Conservation (phyloP, 2,888 invertebrate species). For the Acronicta psi region DNA sequence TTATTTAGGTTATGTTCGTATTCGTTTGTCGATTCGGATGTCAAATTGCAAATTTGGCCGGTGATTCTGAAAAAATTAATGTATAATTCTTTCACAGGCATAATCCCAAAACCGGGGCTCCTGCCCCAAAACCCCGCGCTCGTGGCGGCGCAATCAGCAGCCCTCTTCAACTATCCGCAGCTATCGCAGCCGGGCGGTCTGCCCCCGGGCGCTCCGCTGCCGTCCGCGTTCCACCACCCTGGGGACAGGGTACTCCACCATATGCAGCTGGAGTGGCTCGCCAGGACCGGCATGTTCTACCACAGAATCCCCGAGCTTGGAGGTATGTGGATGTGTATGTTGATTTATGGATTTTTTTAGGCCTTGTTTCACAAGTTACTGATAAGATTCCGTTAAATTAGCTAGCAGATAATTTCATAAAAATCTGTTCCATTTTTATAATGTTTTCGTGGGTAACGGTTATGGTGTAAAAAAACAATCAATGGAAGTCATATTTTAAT, state of each 20-base stretch:
- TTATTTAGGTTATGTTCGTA: too few relatives aligned
- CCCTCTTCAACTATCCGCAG: slow-evolving; percentile 81
- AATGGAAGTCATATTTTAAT: too few relatives aligned
- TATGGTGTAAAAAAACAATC: too few relatives aligned
- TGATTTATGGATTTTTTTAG: neutral
- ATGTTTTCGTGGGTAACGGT: too few relatives aligned
- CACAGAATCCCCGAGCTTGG: slow-evolving; percentile 95
- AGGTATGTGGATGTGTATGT: slow-evolving; percentile 85
- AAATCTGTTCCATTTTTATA: too few relatives aligned
- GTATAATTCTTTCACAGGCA: slow-evolving; percentile 66
- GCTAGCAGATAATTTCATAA: too few relatives aligned
- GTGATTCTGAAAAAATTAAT: too few relatives aligned
- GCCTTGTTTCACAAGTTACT: too few relatives aligned
- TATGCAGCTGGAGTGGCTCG: slow-evolving; percentile 96
- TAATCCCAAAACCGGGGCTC: slow-evolving; percentile 90
- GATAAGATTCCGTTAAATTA: too few relatives aligned
- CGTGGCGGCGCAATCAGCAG: slow-evolving; percentile 86
- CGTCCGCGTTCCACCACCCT: slow-evolving; percentile 85
- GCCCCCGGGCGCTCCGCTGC: slow-evolving; percentile 82
- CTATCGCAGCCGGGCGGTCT: slow-evolving; percentile 65
- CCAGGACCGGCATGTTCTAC: slow-evolving; percentile 97
- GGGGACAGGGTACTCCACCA: slow-evolving; percentile 91
- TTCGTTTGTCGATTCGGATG: too few relatives aligned
- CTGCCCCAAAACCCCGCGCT: slow-evolving; percentile 87
- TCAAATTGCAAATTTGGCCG: too few relatives aligned